These are phyloP conservation scores for Gadopsis marmoratus DNA, from an alignment of 2,797 vertebrate genomes.

Conservation along the genomic window DNA sequence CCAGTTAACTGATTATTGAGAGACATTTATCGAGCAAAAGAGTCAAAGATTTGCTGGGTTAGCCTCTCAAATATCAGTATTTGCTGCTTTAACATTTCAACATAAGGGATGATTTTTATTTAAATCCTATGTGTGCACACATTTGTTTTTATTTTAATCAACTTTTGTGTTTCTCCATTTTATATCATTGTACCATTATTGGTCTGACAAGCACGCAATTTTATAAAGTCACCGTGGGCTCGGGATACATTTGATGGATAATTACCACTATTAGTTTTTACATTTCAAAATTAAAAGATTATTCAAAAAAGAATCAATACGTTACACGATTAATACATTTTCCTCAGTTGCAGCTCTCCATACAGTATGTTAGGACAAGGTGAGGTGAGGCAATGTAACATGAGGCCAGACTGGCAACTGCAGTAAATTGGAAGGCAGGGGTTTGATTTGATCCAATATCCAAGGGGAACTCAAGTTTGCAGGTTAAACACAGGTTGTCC, in stretches of 20 bases:
- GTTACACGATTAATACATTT: background rate
- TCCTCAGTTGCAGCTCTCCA: background rate
- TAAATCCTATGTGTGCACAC: background rate
- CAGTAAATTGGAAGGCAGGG: conserved; percentile 37
- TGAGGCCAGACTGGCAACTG: conserved; percentile 41
- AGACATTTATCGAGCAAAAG: background rate
- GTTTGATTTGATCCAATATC: conserved; percentile 53
- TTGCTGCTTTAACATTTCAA: background rate
- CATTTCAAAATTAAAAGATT: background rate
- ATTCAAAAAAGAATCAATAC: background rate
- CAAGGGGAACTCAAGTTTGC: conserved; percentile 64
- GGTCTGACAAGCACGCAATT: background rate
- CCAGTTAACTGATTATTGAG: too few relatives aligned
- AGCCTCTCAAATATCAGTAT: background rate
- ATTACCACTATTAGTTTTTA: background rate
- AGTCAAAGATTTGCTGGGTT: background rate
- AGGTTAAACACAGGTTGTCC: conserved; percentile 80
- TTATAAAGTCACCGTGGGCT: background rate
- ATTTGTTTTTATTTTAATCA: background rate
- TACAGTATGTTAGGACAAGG: background rate
- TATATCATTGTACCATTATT: background rate
- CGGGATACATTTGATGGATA: background rate
- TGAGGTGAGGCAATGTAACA: conserved; percentile 31
- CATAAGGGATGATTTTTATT: background rate
- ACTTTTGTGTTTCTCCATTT: background rate